Evolutionary conservation across 2,888 invertebrate species (phyloP), one percentile per base, ranked within the genome.

Genomic region (Ophraella communa): DNA sequence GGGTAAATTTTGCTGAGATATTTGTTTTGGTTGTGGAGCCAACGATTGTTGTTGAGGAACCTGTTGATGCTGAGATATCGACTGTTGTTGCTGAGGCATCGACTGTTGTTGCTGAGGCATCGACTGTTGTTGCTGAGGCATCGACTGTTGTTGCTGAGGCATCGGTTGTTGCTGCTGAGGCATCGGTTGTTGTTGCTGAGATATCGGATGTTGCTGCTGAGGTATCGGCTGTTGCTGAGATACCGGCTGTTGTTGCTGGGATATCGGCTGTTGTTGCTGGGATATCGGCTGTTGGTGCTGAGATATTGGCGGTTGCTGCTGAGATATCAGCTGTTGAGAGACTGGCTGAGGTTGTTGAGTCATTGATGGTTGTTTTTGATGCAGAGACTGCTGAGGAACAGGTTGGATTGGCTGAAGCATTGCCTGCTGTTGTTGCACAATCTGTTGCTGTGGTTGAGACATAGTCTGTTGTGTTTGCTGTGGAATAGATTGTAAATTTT

Each of bases 51-150:
- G 30, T 52, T 51, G 56, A 18, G 61, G 61, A 54, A 66, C 62
- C 51, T 65, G 33, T 60, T 70, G 18, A 65, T 65, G 55, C 53
- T 67, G 64, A 55, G 61, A 47, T 49, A 64, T 24, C 14, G 39
- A 39, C 55, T 57, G 66, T 51, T 60, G 69, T 49, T 33, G 53
- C 14, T 11, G 18, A 3, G 35, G 18, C 10, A 39, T 17, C 5
- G 11, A 5, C 14, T 53, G 53, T 17, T 52, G 27, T 52, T 52
- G 52, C 11, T 52, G 52, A 17, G 52, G 8, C 33, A 33, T 21
- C 8, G 18, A 14, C 18, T 52, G 52, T n/a, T 49, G 60, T 10
- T 23, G 56, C 11, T 39, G 39, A 4, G 53, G 8, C 0, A 21
- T 10, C 1, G 53, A 4, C 11, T 30, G 47, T 8, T 21, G 47